phyloP scores from a whole-genome alignment of 2,888 invertebrate genomes.

The Peribatodes rhomboidaria region DNA sequence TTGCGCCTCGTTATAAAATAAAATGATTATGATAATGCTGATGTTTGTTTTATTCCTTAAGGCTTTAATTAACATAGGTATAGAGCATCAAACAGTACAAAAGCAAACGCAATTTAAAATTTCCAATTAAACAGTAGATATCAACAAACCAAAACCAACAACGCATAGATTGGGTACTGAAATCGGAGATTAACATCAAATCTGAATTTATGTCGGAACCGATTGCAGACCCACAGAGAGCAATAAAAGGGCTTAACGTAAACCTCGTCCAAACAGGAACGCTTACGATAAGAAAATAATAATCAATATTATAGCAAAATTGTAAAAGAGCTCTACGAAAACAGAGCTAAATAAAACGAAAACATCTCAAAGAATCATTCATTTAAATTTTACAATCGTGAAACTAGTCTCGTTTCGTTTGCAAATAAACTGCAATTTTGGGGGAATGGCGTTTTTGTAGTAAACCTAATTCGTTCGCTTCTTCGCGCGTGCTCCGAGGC shows the following conservation, averaged over 20 bases:
- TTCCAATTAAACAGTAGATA: background rate
- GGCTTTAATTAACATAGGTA: background rate
- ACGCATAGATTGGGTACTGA: background rate
- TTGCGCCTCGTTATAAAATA: constrained; percentile 9
- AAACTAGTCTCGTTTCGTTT: constrained; percentile 38
- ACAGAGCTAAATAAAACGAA: constrained; percentile 20
- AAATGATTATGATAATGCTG: constrained; percentile 9
- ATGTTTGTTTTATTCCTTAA: constrained; percentile 1
- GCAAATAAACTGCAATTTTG: constrained; percentile 45
- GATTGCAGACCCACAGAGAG: constrained; percentile 59
- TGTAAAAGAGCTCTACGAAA: constrained; percentile 30
- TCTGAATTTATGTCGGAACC: constrained; percentile 61
- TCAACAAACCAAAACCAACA: background rate
- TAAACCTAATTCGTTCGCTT: constrained; percentile 54
- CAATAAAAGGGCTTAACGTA: constrained; percentile 70
- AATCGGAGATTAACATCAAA: constrained; percentile 23
- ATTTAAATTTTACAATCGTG: constrained; percentile 20
- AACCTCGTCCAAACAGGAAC: constrained; percentile 68
- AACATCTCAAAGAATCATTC: background rate
- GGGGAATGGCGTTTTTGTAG: constrained; percentile 46
- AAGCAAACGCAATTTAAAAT: background rate
- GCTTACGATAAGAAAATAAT: constrained; percentile 68
- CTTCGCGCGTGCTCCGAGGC: constrained; percentile 69
- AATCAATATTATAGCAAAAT: constrained; percentile 64
- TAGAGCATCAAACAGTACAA: background rate